phyloP scores from a whole-genome alignment of 2,797 vertebrate genomes.

The Craterocephalus amniculus region DNA sequence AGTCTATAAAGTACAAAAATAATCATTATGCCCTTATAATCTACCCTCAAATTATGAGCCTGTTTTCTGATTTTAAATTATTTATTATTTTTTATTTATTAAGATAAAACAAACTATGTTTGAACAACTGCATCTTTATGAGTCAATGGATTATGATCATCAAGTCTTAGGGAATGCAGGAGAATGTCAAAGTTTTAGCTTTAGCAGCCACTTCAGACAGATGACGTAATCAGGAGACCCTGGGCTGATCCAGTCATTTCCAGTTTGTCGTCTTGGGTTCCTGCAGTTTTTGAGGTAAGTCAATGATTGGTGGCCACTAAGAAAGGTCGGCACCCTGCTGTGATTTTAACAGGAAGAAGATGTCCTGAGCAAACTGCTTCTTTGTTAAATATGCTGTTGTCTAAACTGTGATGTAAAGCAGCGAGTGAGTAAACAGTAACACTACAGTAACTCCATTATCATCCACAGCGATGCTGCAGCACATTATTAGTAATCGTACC shows the following conservation, averaged over 20 bases:
- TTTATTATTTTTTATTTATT: too few relatives aligned
- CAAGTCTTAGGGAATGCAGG: not conserved
- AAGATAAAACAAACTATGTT: not conserved
- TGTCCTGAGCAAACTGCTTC: not conserved
- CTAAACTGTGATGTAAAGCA: constrained; percentile 3
- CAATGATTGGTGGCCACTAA: constrained; percentile 22
- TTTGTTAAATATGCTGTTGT: not conserved
- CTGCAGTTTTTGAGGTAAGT: not conserved
- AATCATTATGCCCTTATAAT: too few relatives aligned
- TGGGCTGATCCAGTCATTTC: constrained; percentile 15
- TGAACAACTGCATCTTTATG: too few relatives aligned
- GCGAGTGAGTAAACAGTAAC: not conserved
- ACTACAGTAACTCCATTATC: not conserved
- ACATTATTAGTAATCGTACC: constrained; percentile 38
- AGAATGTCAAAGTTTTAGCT: not conserved
- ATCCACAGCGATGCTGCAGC: not conserved
- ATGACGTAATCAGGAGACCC: not conserved
- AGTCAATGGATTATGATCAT: not conserved
- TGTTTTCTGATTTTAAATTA: too few relatives aligned
- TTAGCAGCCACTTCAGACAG: not conserved
- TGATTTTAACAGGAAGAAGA: constrained; percentile 3
- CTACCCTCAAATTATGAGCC: too few relatives aligned
- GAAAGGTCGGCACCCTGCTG: not conserved
- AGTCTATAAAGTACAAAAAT: too few relatives aligned
- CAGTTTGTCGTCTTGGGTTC: constrained; percentile 3